Base-by-base conservation (phyloP, 1,140 invertebrate genomes). In the Popillia japonica region DNA sequence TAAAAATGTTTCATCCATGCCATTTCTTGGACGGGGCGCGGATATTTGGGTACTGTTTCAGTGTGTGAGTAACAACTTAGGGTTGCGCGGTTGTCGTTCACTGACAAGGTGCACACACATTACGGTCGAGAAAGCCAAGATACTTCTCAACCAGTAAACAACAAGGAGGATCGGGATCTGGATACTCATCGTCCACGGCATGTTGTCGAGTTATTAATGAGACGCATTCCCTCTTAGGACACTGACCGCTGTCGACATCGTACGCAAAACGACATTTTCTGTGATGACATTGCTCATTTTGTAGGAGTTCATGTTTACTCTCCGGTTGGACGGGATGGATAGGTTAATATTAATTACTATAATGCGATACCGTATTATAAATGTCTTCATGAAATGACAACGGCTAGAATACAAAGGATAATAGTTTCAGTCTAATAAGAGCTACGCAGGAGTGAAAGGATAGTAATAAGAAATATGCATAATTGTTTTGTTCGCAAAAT, bases 191-290 rank as follows among this genome's bases (percentile, higher is more conserved):
- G 72, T 41, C 27, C 4, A 4, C 72, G 72, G 34, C 61, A 22
- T 34, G 61, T 68, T 74, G 72, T 74, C 72, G 72, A 42, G 72
- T 74, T 74, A 74, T 74, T 74, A 74, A 74, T 74, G 72, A 74
- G 72, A 41, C 72, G 72, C 72, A 34, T 74, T 74, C 72, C 27
- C 17, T 22, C 10, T 74, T 44, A 74, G 72, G 72, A 74, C 72
- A 74, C 72, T 74, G 72, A 74, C 72, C 72, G 72, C 41, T 44
- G 72, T 41, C 72, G 72, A 74, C 72, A 22, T 34, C 0, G 41
- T 22, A 44, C 72, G 41, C 34, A 68, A 74, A 41, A 74, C 72
- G 72, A 74, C 34, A 74, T 14, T 41, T 68, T 68, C 27, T 27
- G 17, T 23, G 27, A 22, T 68, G 11, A 64, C 20, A 20, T 17